Percentiles rank a stretch among this genome's conserved stretches.
Conservation (phyloP, 23 tunicate genomes). For the Trididemnum clinides region DNA sequence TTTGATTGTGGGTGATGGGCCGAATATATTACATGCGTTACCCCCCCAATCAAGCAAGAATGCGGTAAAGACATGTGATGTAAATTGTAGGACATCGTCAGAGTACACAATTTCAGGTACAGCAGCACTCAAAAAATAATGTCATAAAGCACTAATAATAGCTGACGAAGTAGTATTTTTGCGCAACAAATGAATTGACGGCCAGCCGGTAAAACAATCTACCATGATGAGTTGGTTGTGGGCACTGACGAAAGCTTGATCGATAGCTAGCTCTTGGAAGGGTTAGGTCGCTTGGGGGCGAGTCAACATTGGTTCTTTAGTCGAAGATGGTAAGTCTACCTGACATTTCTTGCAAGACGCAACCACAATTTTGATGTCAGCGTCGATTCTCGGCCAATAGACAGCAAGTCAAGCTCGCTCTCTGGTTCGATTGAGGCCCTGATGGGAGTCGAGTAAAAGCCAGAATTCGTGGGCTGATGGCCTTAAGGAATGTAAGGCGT, state of each 20-base stretch:
- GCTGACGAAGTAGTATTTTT: not conserved
- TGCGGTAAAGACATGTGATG: no score
- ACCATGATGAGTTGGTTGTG: no score
- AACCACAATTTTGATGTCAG: not conserved
- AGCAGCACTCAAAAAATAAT: not conserved
- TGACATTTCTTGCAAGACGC: not conserved
- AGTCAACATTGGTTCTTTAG: not conserved
- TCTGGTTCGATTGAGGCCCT: not conserved
- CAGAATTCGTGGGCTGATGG: no score
- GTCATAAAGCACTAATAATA: not conserved
- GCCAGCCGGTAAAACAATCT: not conserved
- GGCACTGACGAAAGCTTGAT: no score
- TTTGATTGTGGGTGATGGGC: no score
- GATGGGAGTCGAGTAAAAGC: not conserved
- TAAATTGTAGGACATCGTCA: not conserved
- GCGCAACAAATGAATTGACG: not conserved
- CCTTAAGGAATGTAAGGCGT: not conserved
- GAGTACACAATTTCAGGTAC: not conserved
- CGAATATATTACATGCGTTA: no score
- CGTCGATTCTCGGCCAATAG: not conserved
- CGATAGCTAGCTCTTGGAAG: no score
- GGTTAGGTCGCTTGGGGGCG: no score
- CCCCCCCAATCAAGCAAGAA: no score
- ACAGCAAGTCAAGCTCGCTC: not conserved
- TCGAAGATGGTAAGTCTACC: not conserved